Evolutionary conservation across 2,888 invertebrate genomes (phyloP).

Genomic region (Halictus ligatus): DNA sequence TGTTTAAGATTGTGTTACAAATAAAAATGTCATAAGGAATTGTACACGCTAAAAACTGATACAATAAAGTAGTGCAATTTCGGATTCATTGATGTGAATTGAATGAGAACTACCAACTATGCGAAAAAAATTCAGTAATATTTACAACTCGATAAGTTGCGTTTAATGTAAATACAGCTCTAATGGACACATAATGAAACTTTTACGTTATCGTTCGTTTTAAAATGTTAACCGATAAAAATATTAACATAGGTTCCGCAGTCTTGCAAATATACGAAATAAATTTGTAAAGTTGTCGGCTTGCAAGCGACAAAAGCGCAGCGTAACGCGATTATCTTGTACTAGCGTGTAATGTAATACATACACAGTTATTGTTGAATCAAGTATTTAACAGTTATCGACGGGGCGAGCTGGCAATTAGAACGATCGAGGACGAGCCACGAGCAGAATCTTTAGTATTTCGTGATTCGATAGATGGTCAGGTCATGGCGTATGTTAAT

Average conservation of each 20-base stretch:
- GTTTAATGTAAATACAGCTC: not conserved
- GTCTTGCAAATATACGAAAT: not conserved
- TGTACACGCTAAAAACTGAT: not conserved
- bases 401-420: constrained; percentile 57
- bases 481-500: constrained; percentile 91
- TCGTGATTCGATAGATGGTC: constrained; percentile 56
- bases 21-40: constrained; percentile 18
- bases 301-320: constrained; percentile 1
- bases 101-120: constrained; percentile 3
- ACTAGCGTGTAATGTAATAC: constrained; percentile 22
- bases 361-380: constrained; percentile 39
- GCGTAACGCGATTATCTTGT: not conserved
- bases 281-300: not conserved
- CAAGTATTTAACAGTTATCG: constrained; percentile 56
- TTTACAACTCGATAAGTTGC: not conserved
- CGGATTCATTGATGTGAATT: not conserved
- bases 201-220: not conserved
- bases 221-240: not conserved
- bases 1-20: constrained; percentile 12
- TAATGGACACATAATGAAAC: not conserved
- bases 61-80: constrained; percentile 3
- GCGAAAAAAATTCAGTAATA: not conserved
- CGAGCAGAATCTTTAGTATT: constrained; percentile 50
- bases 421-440: constrained; percentile 41
- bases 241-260: not conserved